These are phyloP conservation scores for Coptodon rendalli DNA, from an alignment of 2,113 vertebrate genomes.

Conservation along the genomic window DNA sequence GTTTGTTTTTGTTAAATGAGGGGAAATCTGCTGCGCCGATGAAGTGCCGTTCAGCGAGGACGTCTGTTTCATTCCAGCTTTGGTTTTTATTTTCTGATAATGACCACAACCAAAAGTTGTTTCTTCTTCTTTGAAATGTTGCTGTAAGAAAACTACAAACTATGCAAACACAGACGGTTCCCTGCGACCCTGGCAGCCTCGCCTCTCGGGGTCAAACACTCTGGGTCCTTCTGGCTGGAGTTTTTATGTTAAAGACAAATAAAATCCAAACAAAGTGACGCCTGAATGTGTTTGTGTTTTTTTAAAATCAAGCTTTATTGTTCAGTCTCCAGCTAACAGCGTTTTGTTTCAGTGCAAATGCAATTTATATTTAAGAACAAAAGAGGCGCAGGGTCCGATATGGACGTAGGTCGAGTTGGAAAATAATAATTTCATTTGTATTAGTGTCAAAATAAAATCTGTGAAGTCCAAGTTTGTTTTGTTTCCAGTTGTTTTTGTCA, in stretches of 20 bases:
- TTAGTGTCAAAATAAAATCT: not conserved
- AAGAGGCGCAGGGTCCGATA: not conserved
- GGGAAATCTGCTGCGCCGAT: not conserved
- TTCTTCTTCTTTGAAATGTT: not conserved
- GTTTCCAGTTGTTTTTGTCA: not conserved
- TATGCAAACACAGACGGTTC: not conserved
- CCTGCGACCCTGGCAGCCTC: not conserved
- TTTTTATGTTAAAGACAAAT: not conserved
- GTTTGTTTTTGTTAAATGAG: not conserved
- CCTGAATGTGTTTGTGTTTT: not conserved
- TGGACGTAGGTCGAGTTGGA: not conserved
- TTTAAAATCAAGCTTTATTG: not conserved
- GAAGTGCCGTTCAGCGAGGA: not conserved
- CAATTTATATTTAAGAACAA: not conserved
- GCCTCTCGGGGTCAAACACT: not conserved
- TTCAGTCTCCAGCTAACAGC: not conserved
- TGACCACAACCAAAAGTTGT: not conserved
- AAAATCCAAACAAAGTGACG: not conserved
- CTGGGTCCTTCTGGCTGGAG: not conserved
- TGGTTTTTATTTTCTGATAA: not conserved
- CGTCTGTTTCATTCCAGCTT: not conserved
- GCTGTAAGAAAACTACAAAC: not conserved
- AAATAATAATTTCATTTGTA: not conserved
- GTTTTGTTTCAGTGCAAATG: not conserved
- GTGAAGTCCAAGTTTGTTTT: not conserved